Conservation (phyloP, 2,888 invertebrate species). For the Neoitamus cyanurus region DNA sequence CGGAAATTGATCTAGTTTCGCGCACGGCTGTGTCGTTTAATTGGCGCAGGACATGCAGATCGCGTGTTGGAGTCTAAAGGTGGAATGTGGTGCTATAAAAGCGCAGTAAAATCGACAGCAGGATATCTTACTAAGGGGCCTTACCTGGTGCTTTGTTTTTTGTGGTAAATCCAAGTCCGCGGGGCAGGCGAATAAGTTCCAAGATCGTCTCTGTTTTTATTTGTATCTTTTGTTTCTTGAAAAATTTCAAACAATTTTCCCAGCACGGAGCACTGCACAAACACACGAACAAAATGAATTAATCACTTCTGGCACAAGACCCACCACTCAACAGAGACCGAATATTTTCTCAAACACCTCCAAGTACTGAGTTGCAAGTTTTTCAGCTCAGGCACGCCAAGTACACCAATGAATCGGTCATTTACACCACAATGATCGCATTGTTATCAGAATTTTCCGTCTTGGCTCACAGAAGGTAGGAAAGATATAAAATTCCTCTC, state of each 20-base stretch:
- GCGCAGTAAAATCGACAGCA: not conserved
- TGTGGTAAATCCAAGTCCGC: not conserved
- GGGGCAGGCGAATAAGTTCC: not conserved
- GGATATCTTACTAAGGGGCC: not conserved
- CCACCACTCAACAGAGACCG: not conserved
- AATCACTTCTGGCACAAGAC: not conserved
- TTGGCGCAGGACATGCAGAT: not conserved
- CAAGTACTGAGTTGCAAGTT: not conserved
- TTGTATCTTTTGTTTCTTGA: not conserved
- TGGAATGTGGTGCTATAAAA: not conserved
- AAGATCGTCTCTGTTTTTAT: not conserved
- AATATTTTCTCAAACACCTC: not conserved
- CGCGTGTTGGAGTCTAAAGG: not conserved
- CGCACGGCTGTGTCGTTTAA: not conserved
- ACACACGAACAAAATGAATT: not conserved
- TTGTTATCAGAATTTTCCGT: constrained; percentile 32
- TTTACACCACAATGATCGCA: constrained; percentile 33
- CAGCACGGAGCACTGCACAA: not conserved
- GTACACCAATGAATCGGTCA: constrained; percentile 9
- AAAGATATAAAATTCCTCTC: not conserved
- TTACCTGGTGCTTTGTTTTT: not conserved
- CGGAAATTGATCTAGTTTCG: constrained; percentile 22
- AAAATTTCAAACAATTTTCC: not conserved
- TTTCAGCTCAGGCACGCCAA: not conserved
- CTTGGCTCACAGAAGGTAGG: not conserved